Conservation (phyloP, 1,140 invertebrate species). For the Zaprionus capensis region DNA sequence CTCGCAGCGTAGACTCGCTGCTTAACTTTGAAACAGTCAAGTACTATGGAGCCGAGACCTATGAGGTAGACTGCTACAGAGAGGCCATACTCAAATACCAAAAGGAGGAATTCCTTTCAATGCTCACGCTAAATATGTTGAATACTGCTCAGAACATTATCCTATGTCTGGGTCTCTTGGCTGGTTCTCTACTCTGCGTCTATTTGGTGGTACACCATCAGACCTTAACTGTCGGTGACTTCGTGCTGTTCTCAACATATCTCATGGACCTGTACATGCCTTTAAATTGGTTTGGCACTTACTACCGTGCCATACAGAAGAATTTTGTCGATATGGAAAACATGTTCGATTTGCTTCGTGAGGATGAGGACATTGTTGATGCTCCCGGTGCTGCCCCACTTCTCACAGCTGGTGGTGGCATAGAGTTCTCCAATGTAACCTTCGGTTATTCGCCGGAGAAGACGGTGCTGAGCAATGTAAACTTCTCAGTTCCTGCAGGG, state of each 20-base stretch:
- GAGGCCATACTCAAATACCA: constrained; percentile 93
- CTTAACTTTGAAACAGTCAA: constrained; percentile 99
- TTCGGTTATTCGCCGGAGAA: constrained; percentile 95
- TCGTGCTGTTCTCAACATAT: constrained; percentile 97
- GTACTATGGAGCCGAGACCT: constrained; percentile 96
- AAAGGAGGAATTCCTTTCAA: constrained; percentile 94
- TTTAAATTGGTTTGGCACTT: constrained; percentile 99
- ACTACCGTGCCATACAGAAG: constrained; percentile 98
- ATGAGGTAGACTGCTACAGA: constrained; percentile 94
- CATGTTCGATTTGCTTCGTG: constrained; percentile 97
- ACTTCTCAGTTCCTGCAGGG: constrained; percentile 93
- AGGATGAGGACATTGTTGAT: constrained; percentile 94
- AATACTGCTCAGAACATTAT: constrained; percentile 96
- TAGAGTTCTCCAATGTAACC: constrained; percentile 95
- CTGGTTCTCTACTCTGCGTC: constrained; percentile 94
- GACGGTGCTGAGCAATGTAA: constrained; percentile 92
- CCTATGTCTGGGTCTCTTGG: constrained; percentile 93
- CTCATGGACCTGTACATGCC: constrained; percentile 98
- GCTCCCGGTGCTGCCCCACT: constrained; percentile 90
- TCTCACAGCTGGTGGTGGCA: constrained; percentile 89
- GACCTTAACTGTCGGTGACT: constrained; percentile 95
- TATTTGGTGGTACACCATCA: constrained; percentile 89
- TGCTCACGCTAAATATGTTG: constrained; percentile 93
- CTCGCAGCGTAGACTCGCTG: constrained; percentile 97
- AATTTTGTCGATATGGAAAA: constrained; percentile 99